Conservation (phyloP, 30 jellyfish, hydroid and myxozoan species). For the Catostylus mosaicus region DNA sequence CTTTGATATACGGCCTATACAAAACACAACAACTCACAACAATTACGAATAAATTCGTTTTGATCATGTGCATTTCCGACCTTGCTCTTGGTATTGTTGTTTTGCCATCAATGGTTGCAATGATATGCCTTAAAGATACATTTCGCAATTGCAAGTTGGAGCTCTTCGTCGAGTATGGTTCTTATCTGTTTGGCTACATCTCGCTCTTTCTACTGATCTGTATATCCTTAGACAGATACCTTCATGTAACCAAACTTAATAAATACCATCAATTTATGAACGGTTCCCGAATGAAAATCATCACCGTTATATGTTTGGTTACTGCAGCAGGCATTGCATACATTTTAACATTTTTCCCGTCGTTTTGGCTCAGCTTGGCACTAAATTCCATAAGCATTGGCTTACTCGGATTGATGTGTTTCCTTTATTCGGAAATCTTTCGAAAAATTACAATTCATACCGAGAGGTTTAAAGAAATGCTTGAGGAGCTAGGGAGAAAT, state of each 20-base stretch:
- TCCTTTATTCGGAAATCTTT: slow-evolving; percentile 11
- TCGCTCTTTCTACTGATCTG: slow-evolving; percentile 19
- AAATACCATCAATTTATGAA: slow-evolving; percentile 40
- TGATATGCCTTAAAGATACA: background rate
- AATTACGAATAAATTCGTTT: slow-evolving; percentile 45
- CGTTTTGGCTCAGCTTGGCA: slow-evolving; percentile 22
- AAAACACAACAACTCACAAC: slow-evolving; percentile 50
- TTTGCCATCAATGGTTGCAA: background rate
- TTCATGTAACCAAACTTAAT: slow-evolving; percentile 31
- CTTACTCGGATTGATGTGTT: slow-evolving; percentile 4
- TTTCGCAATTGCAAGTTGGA: slow-evolving; percentile 27
- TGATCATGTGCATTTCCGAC: slow-evolving; percentile 39
- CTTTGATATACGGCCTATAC: slow-evolving; percentile 45
- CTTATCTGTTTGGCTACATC: slow-evolving; percentile 4
- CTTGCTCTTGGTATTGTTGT: slow-evolving; percentile 23
- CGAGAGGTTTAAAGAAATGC: background rate
- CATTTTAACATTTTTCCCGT: background rate
- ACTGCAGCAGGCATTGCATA: slow-evolving; percentile 5
- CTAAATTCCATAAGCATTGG: background rate
- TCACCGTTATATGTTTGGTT: slow-evolving; percentile 21
- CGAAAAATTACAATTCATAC: slow-evolving; percentile 8
- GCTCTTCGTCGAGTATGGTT: background rate
- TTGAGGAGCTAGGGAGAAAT: background rate
- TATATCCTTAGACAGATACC: slow-evolving; percentile 29
- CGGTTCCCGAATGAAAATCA: slow-evolving; percentile 28